These are phyloP conservation scores for Gymnodraco acuticeps DNA, from an alignment of 2,797 vertebrate genomes.

Conservation along the genomic window DNA sequence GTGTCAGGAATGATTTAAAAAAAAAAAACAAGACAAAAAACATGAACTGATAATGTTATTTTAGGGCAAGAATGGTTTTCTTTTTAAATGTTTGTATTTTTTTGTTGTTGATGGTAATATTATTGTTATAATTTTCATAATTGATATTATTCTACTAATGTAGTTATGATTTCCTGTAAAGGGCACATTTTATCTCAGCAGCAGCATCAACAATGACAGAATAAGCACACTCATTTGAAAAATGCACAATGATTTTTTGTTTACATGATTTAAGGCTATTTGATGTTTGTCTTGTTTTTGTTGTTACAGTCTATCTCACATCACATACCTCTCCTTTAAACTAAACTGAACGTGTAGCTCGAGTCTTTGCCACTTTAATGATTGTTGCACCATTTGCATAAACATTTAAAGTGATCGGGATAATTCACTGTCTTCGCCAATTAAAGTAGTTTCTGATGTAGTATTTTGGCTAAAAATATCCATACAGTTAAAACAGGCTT, in stretches of 20 bases:
- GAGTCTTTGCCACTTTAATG: conserved; percentile 54
- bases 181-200: conserved; percentile 86
- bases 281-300: conserved; percentile 66
- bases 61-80: conserved; percentile 79
- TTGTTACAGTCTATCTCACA: conserved; percentile 56
- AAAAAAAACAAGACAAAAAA: conserved; percentile 28
- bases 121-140: conserved; percentile 84
- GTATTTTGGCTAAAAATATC: conserved; percentile 26
- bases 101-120: conserved; percentile 79
- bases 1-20: conserved; percentile 46
- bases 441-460: conserved; percentile 13
- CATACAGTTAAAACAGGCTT: conserved; percentile 21
- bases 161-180: conserved; percentile 85
- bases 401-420: conserved; percentile 19
- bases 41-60: conserved; percentile 75
- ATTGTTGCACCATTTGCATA: conserved; percentile 38
- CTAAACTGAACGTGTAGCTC: conserved; percentile 48
- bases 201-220: conserved; percentile 77
- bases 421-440: conserved; percentile 14
- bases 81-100: conserved; percentile 81
- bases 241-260: conserved; percentile 87
- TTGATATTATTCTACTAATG: conserved; percentile 82
- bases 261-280: conserved; percentile 82
- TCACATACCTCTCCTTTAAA: conserved; percentile 68
- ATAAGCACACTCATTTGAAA: conserved; percentile 83